Percentiles rank a stretch among this genome's conserved stretches.
These are phyloP conservation scores for Podotricha telesiphe DNA, from an alignment of 2,888 invertebrate species.

Conservation along the genomic window DNA sequence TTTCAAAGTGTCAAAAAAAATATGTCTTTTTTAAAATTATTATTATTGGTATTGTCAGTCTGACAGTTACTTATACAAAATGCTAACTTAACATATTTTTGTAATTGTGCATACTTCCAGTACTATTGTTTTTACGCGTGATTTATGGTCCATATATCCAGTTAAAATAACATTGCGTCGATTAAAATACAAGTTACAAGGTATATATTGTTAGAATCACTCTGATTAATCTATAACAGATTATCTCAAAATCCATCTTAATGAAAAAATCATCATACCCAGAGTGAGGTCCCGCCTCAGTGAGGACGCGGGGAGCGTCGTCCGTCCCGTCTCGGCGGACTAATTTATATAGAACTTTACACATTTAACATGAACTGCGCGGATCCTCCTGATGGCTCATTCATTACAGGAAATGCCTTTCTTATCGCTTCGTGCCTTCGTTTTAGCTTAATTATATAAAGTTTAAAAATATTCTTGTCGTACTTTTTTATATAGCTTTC, in stretches of 20 bases:
- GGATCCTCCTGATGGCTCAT: conserved; percentile 12
- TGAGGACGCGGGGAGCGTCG: too few species aligned
- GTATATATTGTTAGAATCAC: too few species aligned
- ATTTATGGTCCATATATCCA: too few species aligned
- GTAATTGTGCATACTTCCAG: too few species aligned
- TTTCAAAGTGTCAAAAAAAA: too few species aligned
- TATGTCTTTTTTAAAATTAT: too few species aligned
- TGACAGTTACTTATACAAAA: too few species aligned
- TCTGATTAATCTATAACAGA: not conserved
- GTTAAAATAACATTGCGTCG: too few species aligned
- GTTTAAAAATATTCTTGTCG: not conserved
- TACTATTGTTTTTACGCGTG: too few species aligned
- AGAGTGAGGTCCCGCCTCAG: not conserved
- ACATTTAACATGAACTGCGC: conserved; percentile 22
- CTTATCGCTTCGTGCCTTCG: not conserved
- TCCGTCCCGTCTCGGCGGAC: not conserved
- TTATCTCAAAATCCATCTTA: conserved; percentile 8
- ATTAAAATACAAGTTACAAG: too few species aligned
- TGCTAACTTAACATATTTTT: too few species aligned
- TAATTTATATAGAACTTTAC: conserved; percentile 7
- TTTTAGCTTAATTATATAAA: conserved; percentile 16
- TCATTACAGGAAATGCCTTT: conserved; percentile 11
- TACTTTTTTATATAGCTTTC: not conserved
- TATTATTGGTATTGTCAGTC: too few species aligned
- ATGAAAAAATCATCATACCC: conserved; percentile 17